Percentiles rank a stretch among this genome's conserved stretches.
These are phyloP conservation scores for Protomyctophum bolini DNA, from an alignment of 2,113 vertebrate species.

Conservation along the genomic window DNA sequence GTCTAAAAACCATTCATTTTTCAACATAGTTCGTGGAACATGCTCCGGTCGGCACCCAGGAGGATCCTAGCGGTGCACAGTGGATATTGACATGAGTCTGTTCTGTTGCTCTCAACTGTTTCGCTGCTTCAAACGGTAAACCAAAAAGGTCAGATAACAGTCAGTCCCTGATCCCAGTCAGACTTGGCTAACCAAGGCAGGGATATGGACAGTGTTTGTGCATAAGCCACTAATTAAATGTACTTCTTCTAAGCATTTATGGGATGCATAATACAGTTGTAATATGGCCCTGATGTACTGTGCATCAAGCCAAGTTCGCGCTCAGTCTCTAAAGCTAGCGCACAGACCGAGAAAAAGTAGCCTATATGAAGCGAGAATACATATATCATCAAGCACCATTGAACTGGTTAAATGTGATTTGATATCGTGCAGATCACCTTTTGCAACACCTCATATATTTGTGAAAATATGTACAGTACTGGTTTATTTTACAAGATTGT, in stretches of 20 bases:
- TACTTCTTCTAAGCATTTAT: conserved; percentile 30
- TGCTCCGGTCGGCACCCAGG: no score
- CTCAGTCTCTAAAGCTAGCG: conserved; percentile 34
- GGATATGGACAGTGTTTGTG: conserved; percentile 5
- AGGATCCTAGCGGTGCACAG: no score
- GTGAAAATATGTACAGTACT: not conserved
- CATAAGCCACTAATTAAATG: conserved; percentile 27
- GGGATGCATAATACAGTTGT: conserved; percentile 36
- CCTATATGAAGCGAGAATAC: conserved; percentile 30
- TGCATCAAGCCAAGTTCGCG: conserved; percentile 36
- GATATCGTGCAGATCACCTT: conserved; percentile 34
- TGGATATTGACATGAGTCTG: no score
- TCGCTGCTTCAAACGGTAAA: conserved; percentile 22
- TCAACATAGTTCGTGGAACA: no score
- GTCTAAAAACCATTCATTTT: no score
- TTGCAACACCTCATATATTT: conserved; percentile 39
- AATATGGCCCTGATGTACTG: conserved; percentile 47
- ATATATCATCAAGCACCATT: conserved; percentile 17
- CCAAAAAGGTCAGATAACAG: conserved; percentile 42
- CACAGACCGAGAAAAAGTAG: conserved; percentile 14
- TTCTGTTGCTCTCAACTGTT: conserved; percentile 14
- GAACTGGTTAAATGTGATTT: conserved; percentile 13
- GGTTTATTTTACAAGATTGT: conserved; percentile 33
- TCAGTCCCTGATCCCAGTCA: conserved; percentile 26
- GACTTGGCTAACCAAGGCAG: not conserved